phyloP scores from a whole-genome alignment of 1,140 invertebrate species.

The Chymomyza costata region DNA sequence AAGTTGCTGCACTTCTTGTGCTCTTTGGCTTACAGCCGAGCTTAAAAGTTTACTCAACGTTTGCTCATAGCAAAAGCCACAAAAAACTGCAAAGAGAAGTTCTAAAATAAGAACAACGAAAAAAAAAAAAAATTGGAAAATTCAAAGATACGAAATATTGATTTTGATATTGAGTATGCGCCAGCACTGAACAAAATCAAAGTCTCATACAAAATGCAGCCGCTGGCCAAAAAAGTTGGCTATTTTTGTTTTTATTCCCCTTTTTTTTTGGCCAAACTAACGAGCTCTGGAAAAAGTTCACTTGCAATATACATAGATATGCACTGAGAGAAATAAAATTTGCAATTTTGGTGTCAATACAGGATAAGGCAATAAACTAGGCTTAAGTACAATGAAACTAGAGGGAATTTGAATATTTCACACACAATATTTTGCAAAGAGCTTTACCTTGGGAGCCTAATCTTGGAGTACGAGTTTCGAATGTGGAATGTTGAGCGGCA shows the following conservation, averaged over 20 bases:
- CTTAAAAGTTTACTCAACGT: slow-evolving; percentile 8
- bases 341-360: no score
- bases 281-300: no score
- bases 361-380: no score
- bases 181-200: slow-evolving; percentile 46
- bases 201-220: slow-evolving; percentile 62
- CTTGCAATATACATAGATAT: no score
- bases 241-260: no score
- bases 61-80: background rate
- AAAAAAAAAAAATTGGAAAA: slow-evolving; percentile 14
- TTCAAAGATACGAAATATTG: slow-evolving; percentile 56
- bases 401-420: no score
- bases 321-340: no score
- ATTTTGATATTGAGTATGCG: slow-evolving; percentile 43
- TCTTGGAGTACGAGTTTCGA: no score
- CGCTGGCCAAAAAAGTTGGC: slow-evolving; percentile 31
- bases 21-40: background rate
- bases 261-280: slow-evolving; percentile 9
- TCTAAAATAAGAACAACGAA: slow-evolving; percentile 27
- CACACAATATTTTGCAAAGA: no score
- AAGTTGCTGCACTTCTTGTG: slow-evolving; percentile 36
- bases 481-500: no score
- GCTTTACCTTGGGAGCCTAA: no score
- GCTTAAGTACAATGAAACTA: no score
- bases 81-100: slow-evolving; percentile 15